These are phyloP conservation scores for Tolypeutes matacus DNA, from an alignment of 2,797 vertebrate genomes.

Conservation along the genomic window DNA sequence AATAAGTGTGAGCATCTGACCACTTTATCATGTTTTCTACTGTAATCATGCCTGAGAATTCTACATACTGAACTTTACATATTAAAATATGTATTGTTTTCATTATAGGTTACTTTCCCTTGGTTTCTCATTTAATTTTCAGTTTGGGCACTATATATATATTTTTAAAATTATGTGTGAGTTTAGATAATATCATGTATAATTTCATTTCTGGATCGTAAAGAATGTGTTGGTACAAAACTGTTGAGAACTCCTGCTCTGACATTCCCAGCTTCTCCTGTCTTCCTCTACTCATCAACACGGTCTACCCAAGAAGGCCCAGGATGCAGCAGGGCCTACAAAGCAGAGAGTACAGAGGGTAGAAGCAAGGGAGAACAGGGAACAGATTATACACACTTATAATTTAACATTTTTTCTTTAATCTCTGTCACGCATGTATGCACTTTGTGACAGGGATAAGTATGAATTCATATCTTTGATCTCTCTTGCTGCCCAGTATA, in stretches of 20 bases:
- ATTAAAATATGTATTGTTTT: too few species aligned
- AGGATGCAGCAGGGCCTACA: too few species aligned
- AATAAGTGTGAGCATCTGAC: neutral
- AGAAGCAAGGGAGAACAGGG: neutral
- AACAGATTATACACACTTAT: neutral
- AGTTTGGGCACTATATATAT: neutral
- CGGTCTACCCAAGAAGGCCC: neutral
- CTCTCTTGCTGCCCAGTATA: neutral
- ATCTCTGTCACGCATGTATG: rapidly evolving
- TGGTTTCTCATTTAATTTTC: neutral
- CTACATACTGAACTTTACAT: too few species aligned
- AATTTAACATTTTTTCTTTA: neutral
- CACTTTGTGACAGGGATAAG: neutral
- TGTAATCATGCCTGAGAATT: too few species aligned
- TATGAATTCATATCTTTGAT: rapidly evolving
- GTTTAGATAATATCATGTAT: too few species aligned
- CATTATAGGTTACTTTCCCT: neutral
- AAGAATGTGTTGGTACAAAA: rapidly evolving
- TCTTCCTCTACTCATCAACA: neutral
- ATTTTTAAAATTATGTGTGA: neutral
- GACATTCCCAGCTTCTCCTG: rapidly evolving
- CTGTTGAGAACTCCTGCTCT: neutral
- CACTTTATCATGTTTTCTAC: too few species aligned
- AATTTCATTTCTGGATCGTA: neutral
- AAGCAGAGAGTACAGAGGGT: neutral